Percentiles rank a stretch among this genome's conserved stretches.
These are phyloP conservation scores for Dryococelus australis DNA, from an alignment of 2,888 invertebrate species.

Conservation along the genomic window DNA sequence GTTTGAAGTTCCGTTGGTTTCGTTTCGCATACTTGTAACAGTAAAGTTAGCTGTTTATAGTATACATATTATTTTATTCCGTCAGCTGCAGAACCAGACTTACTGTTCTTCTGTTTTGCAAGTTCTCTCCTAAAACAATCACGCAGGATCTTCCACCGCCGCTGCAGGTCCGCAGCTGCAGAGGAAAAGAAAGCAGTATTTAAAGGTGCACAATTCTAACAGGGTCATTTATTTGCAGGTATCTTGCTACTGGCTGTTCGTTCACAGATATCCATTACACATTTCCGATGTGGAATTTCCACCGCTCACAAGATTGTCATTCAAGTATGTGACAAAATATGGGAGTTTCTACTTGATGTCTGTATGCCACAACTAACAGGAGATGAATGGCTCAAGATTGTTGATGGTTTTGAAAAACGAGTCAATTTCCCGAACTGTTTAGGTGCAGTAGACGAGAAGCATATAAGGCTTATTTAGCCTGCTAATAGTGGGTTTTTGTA, in stretches of 20 bases:
- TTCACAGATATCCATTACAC: neutral
- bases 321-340: neutral
- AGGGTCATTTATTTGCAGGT: neutral
- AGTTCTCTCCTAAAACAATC: neutral
- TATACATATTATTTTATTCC: no score
- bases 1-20: no score
- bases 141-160: neutral
- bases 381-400: neutral
- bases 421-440: neutral
- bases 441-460: no score
- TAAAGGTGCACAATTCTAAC: neutral
- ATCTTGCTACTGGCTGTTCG: neutral
- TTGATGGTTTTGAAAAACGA: neutral
- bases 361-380: neutral
- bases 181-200: neutral
- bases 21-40: no score
- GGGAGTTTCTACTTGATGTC: neutral
- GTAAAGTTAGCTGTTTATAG: no score
- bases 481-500: neutral
- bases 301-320: neutral
- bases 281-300: neutral
- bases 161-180: neutral
- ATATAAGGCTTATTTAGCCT: neutral
- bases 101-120: neutral
- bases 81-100: no score